Evolutionary conservation across 2,888 invertebrate genomes (phyloP).

Genomic region (Agrotis exclamationis): DNA sequence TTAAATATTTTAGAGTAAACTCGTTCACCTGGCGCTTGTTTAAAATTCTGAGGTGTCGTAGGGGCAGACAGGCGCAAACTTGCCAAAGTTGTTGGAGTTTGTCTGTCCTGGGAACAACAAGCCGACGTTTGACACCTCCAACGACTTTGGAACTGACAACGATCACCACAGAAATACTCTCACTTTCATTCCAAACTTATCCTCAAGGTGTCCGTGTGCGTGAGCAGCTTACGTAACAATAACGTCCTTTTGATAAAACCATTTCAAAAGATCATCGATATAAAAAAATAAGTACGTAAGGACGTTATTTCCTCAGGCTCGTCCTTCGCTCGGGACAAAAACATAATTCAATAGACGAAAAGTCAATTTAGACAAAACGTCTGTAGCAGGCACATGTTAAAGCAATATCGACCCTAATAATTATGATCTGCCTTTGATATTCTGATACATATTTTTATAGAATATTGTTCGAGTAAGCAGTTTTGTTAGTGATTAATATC

Average conservation of each 20-base stretch:
- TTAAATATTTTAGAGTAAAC: constrained; percentile 82
- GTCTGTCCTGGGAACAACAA: constrained; percentile 75
- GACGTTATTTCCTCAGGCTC: constrained; percentile 34
- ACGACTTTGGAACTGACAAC: constrained; percentile 76
- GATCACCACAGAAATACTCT: constrained; percentile 77
- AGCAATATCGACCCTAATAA: constrained; percentile 47
- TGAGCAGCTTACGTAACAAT: constrained; percentile 17
- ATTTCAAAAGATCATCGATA: constrained; percentile 34
- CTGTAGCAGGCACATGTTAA: constrained; percentile 54
- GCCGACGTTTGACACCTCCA: constrained; percentile 78
- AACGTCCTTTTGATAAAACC: constrained; percentile 30
- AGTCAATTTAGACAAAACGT: constrained; percentile 58
- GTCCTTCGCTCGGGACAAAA: constrained; percentile 36
- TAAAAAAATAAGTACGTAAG: constrained; percentile 27
- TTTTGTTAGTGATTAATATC: constrained; percentile 15
- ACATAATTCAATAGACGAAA: constrained; percentile 51
- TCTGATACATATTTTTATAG: constrained; percentile 12
- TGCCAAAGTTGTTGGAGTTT: constrained; percentile 75
- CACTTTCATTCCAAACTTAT: constrained; percentile 56
- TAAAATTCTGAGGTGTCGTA: constrained; percentile 85
- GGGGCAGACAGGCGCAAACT: constrained; percentile 77
- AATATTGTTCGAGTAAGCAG: constrained; percentile 13
- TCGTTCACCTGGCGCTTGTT: constrained; percentile 84
- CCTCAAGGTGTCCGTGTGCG: constrained; percentile 19
- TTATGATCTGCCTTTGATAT: constrained; percentile 43